phyloP scores from a whole-genome alignment of 2,113 vertebrate genomes.

The Drymodes brunneopygia region DNA sequence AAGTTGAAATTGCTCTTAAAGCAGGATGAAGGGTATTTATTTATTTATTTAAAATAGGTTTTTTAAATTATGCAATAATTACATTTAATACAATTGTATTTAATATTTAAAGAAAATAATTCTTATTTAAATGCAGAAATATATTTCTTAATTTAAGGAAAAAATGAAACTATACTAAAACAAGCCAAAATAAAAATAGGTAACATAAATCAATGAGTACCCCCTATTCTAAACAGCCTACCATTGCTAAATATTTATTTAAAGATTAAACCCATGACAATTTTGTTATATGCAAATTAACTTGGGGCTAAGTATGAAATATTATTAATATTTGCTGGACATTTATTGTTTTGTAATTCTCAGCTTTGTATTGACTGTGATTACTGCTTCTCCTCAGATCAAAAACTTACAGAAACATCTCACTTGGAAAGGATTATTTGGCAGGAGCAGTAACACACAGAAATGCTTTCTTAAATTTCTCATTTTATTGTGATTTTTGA shows the following conservation, averaged over 20 bases:
- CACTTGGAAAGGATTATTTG: background rate
- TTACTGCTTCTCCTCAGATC: background rate
- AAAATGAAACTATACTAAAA: background rate
- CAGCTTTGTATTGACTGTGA: background rate
- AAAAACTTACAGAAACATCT: background rate
- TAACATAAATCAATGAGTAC: background rate
- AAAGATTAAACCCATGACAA: background rate
- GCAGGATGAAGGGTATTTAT: background rate
- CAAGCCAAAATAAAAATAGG: background rate
- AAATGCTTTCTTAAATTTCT: background rate
- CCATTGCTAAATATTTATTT: background rate
- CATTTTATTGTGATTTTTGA: background rate
- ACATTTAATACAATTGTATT: background rate
- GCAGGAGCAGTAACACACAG: background rate
- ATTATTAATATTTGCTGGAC: background rate
- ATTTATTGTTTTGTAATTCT: background rate
- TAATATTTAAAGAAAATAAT: background rate
- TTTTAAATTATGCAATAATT: background rate
- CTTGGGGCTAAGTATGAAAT: background rate
- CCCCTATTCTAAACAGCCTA: background rate
- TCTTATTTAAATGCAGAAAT: background rate
- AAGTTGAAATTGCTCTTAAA: background rate
- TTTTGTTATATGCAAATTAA: background rate
- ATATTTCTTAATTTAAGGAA: background rate
- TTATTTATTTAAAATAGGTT: background rate